Evolutionary conservation across 2,113 vertebrate species (phyloP).

Genomic region (Balaeniceps rex): DNA sequence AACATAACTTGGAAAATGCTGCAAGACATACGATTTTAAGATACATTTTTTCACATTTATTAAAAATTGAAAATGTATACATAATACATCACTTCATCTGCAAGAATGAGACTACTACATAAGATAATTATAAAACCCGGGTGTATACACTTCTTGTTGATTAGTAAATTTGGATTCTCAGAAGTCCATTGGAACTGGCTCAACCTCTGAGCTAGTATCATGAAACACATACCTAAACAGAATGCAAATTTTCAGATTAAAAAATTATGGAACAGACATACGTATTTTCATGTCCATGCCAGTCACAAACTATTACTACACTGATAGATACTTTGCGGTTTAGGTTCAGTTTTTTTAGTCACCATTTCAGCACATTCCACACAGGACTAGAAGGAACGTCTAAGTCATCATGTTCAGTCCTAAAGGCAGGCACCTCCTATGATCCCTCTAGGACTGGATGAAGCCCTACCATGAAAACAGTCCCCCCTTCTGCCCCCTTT

Average conservation of each 20-base stretch:
- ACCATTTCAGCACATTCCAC: background rate
- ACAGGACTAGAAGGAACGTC: background rate
- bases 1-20: background rate
- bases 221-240: background rate
- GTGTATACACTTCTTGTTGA: background rate
- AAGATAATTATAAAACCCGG: background rate
- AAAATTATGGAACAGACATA: background rate
- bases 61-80: background rate
- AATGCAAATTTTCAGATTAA: background rate
- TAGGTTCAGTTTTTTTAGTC: background rate
- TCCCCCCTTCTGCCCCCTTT: background rate
- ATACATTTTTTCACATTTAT: background rate
- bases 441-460: background rate
- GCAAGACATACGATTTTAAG: background rate
- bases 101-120: background rate
- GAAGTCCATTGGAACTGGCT: background rate
- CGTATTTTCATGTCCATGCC: background rate
- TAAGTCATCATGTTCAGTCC: background rate
- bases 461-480: background rate
- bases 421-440: background rate
- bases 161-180: background rate
- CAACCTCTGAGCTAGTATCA: background rate
- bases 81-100: background rate
- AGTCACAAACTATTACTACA: background rate
- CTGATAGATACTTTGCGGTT: background rate